These are phyloP conservation scores for Meloidogyne hapla DNA, from an alignment of 1,140 invertebrate genomes.

Conservation along the genomic window DNA sequence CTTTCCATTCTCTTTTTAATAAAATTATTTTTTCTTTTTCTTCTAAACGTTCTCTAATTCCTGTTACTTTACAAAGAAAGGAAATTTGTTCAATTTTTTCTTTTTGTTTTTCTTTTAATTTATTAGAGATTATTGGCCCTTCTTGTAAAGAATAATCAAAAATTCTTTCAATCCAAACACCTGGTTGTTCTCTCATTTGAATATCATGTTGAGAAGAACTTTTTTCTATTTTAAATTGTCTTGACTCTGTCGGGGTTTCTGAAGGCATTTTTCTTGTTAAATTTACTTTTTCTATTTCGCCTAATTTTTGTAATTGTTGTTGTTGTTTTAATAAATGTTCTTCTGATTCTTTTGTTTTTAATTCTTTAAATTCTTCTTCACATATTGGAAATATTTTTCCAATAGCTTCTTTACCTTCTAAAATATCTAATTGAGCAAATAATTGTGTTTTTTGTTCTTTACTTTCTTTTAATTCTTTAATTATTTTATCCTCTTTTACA, in stretches of 20 bases:
- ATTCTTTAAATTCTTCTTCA: constrained; percentile 10
- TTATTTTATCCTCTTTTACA: not conserved
- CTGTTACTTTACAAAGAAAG: not conserved
- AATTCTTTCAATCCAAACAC: not conserved
- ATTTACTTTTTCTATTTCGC: not conserved
- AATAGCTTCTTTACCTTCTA: not conserved
- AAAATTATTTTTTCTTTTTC: constrained; percentile 7
- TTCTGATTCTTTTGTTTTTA: not conserved
- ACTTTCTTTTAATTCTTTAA: not conserved
- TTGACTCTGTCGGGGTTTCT: not conserved
- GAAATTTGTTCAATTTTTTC: not conserved
- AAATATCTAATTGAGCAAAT: not conserved
- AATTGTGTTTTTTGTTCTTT: not conserved
- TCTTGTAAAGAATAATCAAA: not conserved
- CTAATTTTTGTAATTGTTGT: not conserved
- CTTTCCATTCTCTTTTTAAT: constrained; percentile 6
- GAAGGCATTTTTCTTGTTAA: not conserved
- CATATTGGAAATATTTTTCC: not conserved
- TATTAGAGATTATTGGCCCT: not conserved
- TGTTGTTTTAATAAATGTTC: constrained; percentile 3
- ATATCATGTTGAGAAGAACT: not conserved
- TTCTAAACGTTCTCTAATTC: not conserved
- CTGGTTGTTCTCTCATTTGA: not conserved
- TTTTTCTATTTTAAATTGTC: not conserved
- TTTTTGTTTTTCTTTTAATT: not conserved